Conservation (phyloP, 2,113 vertebrate species). For the Dicerorhinus sumatrensis region DNA sequence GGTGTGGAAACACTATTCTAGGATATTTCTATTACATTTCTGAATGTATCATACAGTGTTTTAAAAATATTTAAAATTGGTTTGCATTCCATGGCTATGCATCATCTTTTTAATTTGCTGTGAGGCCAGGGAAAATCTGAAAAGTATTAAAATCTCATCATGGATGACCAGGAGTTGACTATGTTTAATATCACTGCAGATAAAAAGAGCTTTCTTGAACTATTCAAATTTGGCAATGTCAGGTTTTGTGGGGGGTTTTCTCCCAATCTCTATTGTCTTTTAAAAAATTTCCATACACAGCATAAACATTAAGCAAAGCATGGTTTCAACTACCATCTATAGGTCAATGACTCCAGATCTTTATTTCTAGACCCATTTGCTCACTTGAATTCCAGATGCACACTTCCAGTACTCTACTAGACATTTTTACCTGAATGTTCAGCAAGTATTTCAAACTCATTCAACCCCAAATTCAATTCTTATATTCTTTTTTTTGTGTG, state of each 20-base stretch:
- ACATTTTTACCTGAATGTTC: neutral
- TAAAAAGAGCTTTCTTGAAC: constrained; percentile 41
- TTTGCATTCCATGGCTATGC: constrained; percentile 39
- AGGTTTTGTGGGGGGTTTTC: neutral
- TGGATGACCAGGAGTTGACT: neutral
- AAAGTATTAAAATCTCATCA: constrained; percentile 64
- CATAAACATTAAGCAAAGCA: neutral
- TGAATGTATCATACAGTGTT: neutral
- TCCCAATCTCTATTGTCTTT: neutral
- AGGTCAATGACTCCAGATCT: neutral
- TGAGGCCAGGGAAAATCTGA: neutral
- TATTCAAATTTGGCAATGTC: neutral
- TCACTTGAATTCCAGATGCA: neutral
- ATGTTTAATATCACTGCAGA: constrained; percentile 42
- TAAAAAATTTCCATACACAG: neutral
- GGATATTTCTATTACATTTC: constrained; percentile 39
- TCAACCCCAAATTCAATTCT: neutral
- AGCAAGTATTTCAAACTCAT: neutral
- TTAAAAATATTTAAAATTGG: constrained; percentile 63
- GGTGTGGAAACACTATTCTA: neutral
- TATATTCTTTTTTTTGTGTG: neutral
- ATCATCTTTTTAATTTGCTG: neutral
- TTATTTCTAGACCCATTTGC: neutral
- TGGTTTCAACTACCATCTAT: neutral
- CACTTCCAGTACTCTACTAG: neutral